Conservation (phyloP, 2,888 invertebrate species). For the Formica aserva region DNA sequence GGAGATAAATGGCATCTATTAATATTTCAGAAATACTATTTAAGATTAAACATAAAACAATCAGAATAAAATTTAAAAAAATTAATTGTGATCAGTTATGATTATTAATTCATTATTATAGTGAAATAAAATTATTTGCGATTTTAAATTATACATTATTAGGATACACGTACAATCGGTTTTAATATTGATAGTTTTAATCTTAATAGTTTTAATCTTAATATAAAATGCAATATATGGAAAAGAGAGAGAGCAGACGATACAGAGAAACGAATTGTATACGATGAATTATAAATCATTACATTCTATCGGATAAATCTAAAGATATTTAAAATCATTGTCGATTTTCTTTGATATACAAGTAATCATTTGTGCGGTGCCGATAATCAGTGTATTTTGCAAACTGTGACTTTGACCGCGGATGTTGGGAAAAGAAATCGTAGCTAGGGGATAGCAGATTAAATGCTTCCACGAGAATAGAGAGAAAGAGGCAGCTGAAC, state of each 20-base stretch:
- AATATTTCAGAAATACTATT: not conserved
- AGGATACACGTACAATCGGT: not conserved
- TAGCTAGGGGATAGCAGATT: slow-evolving; percentile 58
- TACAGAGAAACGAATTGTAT: not conserved
- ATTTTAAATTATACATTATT: slow-evolving; percentile 1
- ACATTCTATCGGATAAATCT: not conserved
- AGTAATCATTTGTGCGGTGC: slow-evolving; percentile 48
- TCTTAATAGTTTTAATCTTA: not conserved
- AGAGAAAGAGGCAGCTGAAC: slow-evolving; percentile 64
- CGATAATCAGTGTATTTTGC: slow-evolving; percentile 60
- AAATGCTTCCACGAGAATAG: slow-evolving; percentile 53
- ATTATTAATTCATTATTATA: not conserved
- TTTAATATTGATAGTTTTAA: slow-evolving; percentile 11
- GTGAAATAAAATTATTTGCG: not conserved
- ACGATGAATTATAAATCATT: not conserved
- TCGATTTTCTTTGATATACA: not conserved
- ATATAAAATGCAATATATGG: not conserved
- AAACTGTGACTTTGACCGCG: slow-evolving; percentile 70
- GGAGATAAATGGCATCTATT: not conserved
- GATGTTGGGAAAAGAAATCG: slow-evolving; percentile 46
- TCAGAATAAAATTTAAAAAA: not conserved
- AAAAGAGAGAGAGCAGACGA: not conserved
- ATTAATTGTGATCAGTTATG: not conserved
- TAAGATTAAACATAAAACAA: not conserved
- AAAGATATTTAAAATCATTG: not conserved